Evolutionary conservation across 2,113 vertebrate genomes (phyloP).

Genomic region (Upupa epops): DNA sequence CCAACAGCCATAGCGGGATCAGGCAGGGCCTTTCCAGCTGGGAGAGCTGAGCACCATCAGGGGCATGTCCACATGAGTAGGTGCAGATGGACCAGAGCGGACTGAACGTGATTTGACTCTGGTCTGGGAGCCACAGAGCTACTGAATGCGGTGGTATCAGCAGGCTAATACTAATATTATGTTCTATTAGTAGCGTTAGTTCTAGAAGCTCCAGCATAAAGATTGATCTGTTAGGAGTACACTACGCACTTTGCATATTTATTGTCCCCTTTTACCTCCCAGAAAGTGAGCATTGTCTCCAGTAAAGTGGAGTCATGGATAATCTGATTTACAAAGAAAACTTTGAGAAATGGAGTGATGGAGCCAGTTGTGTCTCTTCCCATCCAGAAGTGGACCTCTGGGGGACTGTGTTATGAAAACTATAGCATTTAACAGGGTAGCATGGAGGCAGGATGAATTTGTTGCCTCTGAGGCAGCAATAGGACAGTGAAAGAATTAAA

Average conservation of each 20-base stretch:
- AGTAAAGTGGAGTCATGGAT: neutral
- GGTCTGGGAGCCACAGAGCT: neutral
- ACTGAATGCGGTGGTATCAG: neutral
- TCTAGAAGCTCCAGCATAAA: neutral
- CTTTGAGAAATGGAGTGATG: neutral
- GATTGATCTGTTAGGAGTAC: neutral
- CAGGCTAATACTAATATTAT: neutral
- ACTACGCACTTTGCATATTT: neutral
- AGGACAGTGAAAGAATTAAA: neutral
- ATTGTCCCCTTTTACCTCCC: neutral
- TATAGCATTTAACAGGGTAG: neutral
- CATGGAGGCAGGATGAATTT: neutral
- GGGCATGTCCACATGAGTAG: conserved; percentile 31
- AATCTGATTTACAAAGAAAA: conserved; percentile 3
- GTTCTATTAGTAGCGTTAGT: neutral
- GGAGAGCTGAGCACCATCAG: conserved; percentile 19
- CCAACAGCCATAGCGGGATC: neutral
- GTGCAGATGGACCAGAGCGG: neutral
- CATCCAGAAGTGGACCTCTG: neutral
- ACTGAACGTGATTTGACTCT: conserved; percentile 4
- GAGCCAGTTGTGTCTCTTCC: neutral
- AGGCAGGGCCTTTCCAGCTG: neutral
- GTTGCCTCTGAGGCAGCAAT: neutral
- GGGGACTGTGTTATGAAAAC: neutral
- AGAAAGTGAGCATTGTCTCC: neutral